Conservation (phyloP, 2,797 vertebrate species). For the Sorex maritimensis region DNA sequence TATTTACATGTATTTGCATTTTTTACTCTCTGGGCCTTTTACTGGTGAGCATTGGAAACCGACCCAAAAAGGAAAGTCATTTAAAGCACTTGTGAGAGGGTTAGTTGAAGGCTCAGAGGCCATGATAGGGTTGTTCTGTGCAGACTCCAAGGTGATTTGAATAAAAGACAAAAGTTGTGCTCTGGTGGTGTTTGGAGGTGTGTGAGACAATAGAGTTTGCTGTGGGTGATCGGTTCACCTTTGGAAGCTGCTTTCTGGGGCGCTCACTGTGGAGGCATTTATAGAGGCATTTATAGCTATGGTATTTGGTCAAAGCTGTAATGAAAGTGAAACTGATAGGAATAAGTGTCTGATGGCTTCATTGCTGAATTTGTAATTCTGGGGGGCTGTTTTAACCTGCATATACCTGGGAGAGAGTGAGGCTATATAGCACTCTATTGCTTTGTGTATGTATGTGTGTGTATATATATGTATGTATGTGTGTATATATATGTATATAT, state of each 20-base stretch:
- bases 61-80: conserved; percentile 41
- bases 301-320: conserved; percentile 63
- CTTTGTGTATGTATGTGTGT: not conserved
- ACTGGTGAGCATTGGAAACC: conserved; percentile 21
- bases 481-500: too few species aligned
- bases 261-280: not conserved
- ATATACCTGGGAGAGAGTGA: not conserved
- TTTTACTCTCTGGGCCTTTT: not conserved
- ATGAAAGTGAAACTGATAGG: conserved; percentile 79
- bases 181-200: conserved; percentile 31
- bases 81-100: not conserved
- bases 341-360: conserved; percentile 61
- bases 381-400: not conserved
- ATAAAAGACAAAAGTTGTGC: conserved; percentile 25
- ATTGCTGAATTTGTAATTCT: not conserved
- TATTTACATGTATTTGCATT: conserved; percentile 31
- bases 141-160: conserved; percentile 12
- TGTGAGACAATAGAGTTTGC: not conserved
- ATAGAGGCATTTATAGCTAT: conserved; percentile 20
- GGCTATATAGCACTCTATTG: not conserved
- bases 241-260: too few species aligned
- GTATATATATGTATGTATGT: not conserved
- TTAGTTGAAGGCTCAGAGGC: conserved; percentile 11
- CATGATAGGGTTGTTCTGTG: not conserved
- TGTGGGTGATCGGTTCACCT: too few species aligned